Conservation (phyloP, 2,113 vertebrate species). For the Fregetta grallaria region DNA sequence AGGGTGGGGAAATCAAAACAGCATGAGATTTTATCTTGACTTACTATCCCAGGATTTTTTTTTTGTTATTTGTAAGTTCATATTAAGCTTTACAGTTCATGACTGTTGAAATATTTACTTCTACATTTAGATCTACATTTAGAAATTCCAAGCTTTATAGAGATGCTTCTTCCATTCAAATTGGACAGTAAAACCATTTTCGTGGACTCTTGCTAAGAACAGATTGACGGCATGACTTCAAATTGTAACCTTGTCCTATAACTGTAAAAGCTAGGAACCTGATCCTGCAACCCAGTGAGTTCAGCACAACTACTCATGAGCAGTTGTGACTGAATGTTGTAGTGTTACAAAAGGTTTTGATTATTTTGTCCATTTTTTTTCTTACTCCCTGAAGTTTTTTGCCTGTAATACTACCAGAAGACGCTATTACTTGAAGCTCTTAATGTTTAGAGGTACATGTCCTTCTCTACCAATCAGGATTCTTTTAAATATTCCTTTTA, state of each 20-base stretch:
- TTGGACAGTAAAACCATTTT: not conserved
- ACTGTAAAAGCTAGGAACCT: not conserved
- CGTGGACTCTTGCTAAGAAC: not conserved
- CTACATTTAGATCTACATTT: not conserved
- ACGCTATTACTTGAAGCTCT: not conserved
- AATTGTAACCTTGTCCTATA: not conserved
- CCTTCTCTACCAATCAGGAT: not conserved
- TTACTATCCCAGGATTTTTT: not conserved
- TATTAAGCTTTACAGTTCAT: not conserved
- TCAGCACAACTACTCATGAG: not conserved
- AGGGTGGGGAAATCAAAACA: slow-evolving; percentile 41
- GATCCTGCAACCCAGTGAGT: not conserved
- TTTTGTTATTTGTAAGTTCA: not conserved
- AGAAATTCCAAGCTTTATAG: not conserved
- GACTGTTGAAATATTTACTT: not conserved
- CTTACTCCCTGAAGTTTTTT: not conserved
- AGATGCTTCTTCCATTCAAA: not conserved
- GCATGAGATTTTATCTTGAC: slow-evolving; percentile 42
- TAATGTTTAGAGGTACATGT: not conserved
- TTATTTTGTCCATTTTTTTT: not conserved
- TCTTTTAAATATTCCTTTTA: not conserved
- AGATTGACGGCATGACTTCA: not conserved
- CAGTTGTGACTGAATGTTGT: not conserved
- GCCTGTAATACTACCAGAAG: not conserved
- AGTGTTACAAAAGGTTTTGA: not conserved